Conservation (phyloP, 2,113 vertebrate genomes). For the Malurus alboscapulatus region DNA sequence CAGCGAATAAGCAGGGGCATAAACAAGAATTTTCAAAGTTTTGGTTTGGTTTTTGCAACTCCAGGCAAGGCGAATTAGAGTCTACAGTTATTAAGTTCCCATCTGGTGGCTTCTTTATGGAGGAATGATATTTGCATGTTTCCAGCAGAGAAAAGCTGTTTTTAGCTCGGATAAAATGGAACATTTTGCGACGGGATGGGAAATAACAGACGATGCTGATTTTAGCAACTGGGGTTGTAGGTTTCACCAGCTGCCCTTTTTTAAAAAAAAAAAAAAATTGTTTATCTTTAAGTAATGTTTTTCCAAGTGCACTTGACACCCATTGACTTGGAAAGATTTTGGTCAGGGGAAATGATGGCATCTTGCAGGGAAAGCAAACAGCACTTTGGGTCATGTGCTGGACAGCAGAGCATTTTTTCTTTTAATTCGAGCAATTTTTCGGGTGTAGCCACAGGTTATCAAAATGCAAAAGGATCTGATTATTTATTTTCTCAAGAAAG, state of each 20-base stretch:
- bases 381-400: neutral
- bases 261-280: neutral
- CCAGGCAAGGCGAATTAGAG: slow-evolving; percentile 49
- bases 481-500: neutral
- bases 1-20: slow-evolving; percentile 14
- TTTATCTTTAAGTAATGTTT: slow-evolving; percentile 51
- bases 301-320: neutral
- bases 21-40: slow-evolving; percentile 64
- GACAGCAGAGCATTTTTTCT: fast-evolving
- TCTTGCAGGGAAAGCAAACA: neutral
- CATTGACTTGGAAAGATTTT: neutral
- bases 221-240: slow-evolving; percentile 67
- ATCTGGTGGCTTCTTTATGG: slow-evolving; percentile 68
- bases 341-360: neutral
- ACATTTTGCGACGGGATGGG: slow-evolving; percentile 44
- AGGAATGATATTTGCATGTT: slow-evolving; percentile 69
- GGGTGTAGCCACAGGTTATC: neutral
- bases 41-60: slow-evolving; percentile 44
- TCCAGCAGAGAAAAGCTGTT: slow-evolving; percentile 71
- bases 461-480: neutral
- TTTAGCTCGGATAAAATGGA: slow-evolving; percentile 64
- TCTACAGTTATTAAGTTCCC: slow-evolving; percentile 69
- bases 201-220: slow-evolving; percentile 67
- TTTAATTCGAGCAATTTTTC: neutral
- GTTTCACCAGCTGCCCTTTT: slow-evolving; percentile 64